Conservation (phyloP, 35 echinoderm and acorn worm species). For the Holothuria glaberrima region DNA sequence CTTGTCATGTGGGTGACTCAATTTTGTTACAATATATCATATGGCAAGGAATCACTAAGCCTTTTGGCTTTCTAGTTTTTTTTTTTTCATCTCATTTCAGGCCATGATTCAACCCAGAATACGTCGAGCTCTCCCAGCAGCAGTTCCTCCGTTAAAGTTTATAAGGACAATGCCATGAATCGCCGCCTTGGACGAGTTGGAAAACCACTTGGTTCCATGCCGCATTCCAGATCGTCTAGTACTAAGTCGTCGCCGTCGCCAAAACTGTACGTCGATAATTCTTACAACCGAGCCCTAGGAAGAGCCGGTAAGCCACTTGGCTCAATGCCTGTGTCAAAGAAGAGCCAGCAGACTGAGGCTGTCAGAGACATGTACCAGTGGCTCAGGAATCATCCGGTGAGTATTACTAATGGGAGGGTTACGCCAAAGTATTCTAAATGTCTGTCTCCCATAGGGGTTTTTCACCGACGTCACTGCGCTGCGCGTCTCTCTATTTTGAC, state of each 20-base stretch:
- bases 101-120: background rate
- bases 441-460: too few relatives aligned
- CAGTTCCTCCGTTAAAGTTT: background rate
- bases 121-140: background rate
- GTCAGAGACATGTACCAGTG: background rate
- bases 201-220: conserved; percentile 45
- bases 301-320: conserved; percentile 52
- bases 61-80: too few relatives aligned
- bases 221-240: background rate
- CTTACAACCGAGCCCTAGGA: conserved; percentile 20
- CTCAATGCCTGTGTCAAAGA: conserved; percentile 31
- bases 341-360: conserved; percentile 3
- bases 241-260: background rate
- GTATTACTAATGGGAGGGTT: background rate
- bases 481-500: too few relatives aligned
- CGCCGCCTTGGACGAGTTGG: conserved; percentile 45
- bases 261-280: conserved; percentile 25
- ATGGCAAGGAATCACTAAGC: too few relatives aligned
- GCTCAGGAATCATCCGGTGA: conserved; percentile 1
- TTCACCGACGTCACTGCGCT: too few relatives aligned
- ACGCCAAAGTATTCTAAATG: too few relatives aligned
- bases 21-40: too few relatives aligned
- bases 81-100: background rate
- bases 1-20: too few relatives aligned
- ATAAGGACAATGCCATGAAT: conserved; percentile 55